Evolutionary conservation across 1,140 invertebrate species (phyloP).

Genomic region (Triops longicaudatus): DNA sequence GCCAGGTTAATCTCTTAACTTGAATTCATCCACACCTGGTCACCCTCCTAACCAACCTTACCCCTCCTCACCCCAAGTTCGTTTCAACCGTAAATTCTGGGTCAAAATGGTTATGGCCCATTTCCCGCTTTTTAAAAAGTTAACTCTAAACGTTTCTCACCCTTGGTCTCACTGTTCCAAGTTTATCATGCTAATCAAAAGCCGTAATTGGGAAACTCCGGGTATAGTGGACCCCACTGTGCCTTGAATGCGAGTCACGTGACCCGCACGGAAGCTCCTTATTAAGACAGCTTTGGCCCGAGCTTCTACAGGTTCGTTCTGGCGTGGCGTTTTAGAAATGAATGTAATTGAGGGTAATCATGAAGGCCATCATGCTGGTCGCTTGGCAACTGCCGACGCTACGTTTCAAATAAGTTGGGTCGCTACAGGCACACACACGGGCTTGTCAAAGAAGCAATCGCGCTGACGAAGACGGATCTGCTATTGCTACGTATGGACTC

Average conservation of each 20-base stretch:
- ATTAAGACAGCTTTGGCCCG: background rate
- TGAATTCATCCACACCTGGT: background rate
- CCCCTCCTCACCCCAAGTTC: background rate
- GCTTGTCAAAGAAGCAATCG: background rate
- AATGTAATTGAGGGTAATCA: constrained; percentile 8
- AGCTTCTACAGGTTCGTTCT: background rate
- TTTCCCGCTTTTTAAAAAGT: background rate
- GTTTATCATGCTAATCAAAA: constrained; percentile 9
- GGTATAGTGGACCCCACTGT: background rate
- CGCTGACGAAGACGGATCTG: background rate
- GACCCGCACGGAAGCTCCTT: constrained; percentile 9
- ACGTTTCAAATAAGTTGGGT: background rate
- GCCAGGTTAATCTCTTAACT: background rate
- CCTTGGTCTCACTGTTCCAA: background rate
- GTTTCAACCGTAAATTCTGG: background rate
- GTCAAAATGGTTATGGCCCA: constrained; percentile 2
- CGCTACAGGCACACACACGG: background rate
- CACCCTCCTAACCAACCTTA: background rate
- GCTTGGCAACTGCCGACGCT: background rate
- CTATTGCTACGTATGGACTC: background rate
- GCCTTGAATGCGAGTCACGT: background rate
- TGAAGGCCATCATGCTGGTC: background rate
- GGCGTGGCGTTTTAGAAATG: background rate
- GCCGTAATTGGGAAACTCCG: constrained; percentile 6
- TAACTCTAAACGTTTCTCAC: background rate